Percentiles rank a stretch among this genome's conserved stretches.
phyloP scores from a whole-genome alignment of 2,888 invertebrate genomes.

The Anaspis maculata region DNA sequence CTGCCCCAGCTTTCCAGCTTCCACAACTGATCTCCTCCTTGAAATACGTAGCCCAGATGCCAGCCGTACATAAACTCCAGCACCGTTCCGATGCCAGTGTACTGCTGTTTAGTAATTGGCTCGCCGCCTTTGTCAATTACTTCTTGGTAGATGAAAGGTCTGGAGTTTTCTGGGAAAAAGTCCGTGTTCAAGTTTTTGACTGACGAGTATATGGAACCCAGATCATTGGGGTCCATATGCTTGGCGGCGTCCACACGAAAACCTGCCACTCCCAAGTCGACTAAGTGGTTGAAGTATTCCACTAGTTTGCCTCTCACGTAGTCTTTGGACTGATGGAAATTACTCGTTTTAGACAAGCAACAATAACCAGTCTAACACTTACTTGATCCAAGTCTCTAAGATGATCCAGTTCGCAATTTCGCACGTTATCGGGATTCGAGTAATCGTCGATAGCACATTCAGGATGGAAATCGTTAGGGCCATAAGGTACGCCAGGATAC shows the following conservation, averaged over 20 bases:
- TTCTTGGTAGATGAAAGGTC: conserved; percentile 66
- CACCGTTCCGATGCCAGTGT: conserved; percentile 48
- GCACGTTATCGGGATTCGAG: conserved; percentile 50
- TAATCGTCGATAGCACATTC: conserved; percentile 58
- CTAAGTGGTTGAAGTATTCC: conserved; percentile 56
- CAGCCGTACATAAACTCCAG: conserved; percentile 64
- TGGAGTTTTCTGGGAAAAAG: conserved; percentile 53
- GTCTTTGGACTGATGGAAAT: neutral
- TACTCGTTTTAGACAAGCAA: neutral
- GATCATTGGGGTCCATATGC: conserved; percentile 49
- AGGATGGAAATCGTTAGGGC: conserved; percentile 57
- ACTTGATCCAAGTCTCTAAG: conserved; percentile 69
- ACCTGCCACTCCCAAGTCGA: conserved; percentile 50
- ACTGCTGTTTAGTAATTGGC: conserved; percentile 27
- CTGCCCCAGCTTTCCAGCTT: conserved; percentile 57
- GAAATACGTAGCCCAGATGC: conserved; percentile 51
- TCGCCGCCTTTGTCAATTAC: conserved; percentile 56
- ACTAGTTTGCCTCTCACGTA: conserved; percentile 57
- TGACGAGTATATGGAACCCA: conserved; percentile 45
- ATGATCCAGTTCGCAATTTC: conserved; percentile 47
- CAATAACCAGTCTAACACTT: conserved; percentile 1
- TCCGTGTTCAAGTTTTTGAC: conserved; percentile 51
- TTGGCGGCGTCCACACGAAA: conserved; percentile 48
- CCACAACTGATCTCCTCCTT: conserved; percentile 53
- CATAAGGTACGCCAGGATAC: conserved; percentile 56